Percentiles rank a stretch among this genome's conserved stretches.
Conservation (phyloP, 2,113 vertebrate species). For the Anser cygnoides region DNA sequence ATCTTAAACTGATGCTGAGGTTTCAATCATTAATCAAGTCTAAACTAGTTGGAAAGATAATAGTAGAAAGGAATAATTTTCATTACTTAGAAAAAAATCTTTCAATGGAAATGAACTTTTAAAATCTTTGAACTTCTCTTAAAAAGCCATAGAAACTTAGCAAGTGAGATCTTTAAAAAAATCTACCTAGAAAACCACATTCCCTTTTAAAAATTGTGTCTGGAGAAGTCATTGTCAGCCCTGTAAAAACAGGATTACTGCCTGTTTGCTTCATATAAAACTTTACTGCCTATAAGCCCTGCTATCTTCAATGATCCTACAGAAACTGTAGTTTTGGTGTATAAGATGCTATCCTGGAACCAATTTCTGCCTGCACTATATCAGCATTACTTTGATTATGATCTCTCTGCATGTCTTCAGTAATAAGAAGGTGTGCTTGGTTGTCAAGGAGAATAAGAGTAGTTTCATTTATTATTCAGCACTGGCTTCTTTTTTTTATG, state of each 20-base stretch:
- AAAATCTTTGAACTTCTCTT: background rate
- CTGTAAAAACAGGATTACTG: background rate
- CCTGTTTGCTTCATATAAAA: background rate
- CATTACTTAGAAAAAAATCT: background rate
- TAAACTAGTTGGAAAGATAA: conserved; percentile 10
- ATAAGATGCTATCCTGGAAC: background rate
- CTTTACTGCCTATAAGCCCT: background rate
- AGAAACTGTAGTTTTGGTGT: background rate
- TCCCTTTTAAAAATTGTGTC: background rate
- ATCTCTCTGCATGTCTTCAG: background rate
- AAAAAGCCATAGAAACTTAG: background rate
- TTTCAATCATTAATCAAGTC: background rate
- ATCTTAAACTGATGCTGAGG: background rate
- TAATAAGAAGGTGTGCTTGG: background rate
- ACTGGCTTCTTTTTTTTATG: background rate
- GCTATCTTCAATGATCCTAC: background rate
- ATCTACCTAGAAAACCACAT: background rate
- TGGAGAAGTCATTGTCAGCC: background rate
- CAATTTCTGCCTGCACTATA: background rate
- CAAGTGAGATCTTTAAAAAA: background rate
- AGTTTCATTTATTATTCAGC: background rate
- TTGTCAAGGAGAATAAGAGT: background rate
- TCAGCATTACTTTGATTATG: background rate
- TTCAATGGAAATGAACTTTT: background rate
- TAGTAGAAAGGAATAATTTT: background rate